Base-by-base conservation (phyloP, 2,888 invertebrate genomes). In the Thecocarcelia acutangulata region DNA sequence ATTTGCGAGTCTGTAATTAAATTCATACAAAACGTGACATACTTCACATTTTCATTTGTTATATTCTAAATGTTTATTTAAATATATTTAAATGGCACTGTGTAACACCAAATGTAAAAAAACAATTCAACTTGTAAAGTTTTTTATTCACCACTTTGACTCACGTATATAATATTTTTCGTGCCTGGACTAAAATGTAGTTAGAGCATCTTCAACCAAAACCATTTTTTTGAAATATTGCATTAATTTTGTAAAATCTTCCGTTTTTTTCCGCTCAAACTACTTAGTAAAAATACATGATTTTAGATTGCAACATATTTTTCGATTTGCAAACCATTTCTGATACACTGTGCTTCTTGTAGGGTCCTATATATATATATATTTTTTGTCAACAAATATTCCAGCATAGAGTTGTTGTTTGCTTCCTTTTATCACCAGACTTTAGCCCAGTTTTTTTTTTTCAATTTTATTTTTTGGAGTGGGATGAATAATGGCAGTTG, bases 1-100 rank as follows among this genome's bases (percentile, higher is more conserved):
- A 58, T 70, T 42, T 42, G 68, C 50, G 50, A 42, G 40, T 12
- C 28, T 73, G 81, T 77, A 73, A 81, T 81, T 76, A 77, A 81
- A 81, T 81, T 77, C 69, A 73, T 48, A 56, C 56, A 69, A 69
- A 77, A 77, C 81, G 78, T 77, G 77, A 80, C 75, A 80, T 80
- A 44, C 44, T 75, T 72, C 21, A 44, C 44, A 70, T 74, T 68
- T 56, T 74, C 37, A 33, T 63, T 40, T 48, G 59, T 42, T 52
- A 59, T 48, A 56, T 72, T 52, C 33, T 59, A 52, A 59, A 76
- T 61, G 52, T 33, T 33, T 11, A 33, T 76, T 46, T 66, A 37
- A 48, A 40, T 50, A 24, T n/a, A n/a, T n/a, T n/a, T n/a, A 21
- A 24, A 24, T 15, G n/a, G 58, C 42, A 59, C 42, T 21, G 42